Evolutionary conservation across 2,888 invertebrate genomes (phyloP).

Genomic region (Lymantria dispar): DNA sequence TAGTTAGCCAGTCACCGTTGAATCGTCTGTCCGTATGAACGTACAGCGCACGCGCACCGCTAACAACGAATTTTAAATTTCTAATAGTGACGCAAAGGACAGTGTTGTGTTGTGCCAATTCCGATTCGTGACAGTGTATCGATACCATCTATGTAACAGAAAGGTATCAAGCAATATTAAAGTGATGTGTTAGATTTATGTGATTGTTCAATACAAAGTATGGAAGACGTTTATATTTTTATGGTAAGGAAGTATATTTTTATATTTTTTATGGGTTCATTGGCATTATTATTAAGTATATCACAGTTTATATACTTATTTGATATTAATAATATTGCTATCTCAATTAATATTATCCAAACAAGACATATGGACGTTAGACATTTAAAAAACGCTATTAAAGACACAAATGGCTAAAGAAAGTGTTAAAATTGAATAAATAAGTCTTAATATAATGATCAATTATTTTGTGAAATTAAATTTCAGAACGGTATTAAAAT

Average conservation of each 20-base stretch:
- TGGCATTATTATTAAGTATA: constrained; percentile 28
- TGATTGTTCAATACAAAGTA: constrained; percentile 56
- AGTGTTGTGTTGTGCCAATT: constrained; percentile 53
- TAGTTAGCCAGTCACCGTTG: constrained; percentile 60
- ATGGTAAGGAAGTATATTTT: constrained; percentile 57
- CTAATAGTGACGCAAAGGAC: constrained; percentile 51
- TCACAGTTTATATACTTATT: background rate
- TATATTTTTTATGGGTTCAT: constrained; percentile 39
- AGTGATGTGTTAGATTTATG: constrained; percentile 57
- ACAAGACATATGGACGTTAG: background rate
- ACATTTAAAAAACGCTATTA: no score
- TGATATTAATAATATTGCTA: no score
- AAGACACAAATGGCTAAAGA: no score
- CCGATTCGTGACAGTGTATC: constrained; percentile 42
- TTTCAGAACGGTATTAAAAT: background rate
- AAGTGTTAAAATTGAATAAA: background rate
- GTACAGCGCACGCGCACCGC: constrained; percentile 45
- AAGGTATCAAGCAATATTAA: constrained; percentile 31
- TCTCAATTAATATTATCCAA: background rate
- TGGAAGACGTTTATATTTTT: constrained; percentile 58
- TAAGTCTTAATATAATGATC: background rate
- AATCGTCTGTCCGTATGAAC: constrained; percentile 49
- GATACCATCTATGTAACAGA: constrained; percentile 42
- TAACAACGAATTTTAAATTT: constrained; percentile 44
- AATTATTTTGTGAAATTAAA: background rate